Evolutionary conservation across 2,797 vertebrate genomes (phyloP), one percentile per base, ranked within the genome.

Genomic region (Manis javanica): DNA sequence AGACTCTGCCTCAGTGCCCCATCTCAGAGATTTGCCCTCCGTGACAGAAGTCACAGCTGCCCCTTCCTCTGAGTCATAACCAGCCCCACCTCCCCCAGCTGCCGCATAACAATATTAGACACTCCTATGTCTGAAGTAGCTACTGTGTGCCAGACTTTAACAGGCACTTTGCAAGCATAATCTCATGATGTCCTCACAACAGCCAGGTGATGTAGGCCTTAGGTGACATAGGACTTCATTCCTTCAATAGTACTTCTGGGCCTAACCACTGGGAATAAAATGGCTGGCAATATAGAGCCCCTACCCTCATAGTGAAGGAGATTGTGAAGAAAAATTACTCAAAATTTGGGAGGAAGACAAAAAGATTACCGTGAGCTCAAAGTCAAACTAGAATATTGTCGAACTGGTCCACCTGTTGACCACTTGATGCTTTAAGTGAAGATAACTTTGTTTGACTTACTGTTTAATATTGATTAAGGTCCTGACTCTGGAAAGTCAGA

Each of bases 101-200:
- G 71, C 39, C 26, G 4, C 83, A 31, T 96, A 97, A 97, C 88
- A 97, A 96, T 57, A 49, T 12, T 51, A 81, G 66, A 66, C 55
- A 19, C n/a, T 18, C 49, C 69, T 83, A 2, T 71, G 75, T 77
- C 82, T 81, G 9, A 34, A 59, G 79, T 53, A 42, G 31, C 77
- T 66, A 51, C 90, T 86, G 4, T 66, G 79, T 85, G 94, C 24
- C 61, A 95, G 64, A 39, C 77, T 85, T 86, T 72, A 79, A 87
- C 90, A 92, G 68, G 77, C 87, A 85, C 63, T 31, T 68, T 66
- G 66, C 24, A 63, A 78, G 77, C 53, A 23, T 31, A 26, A 61
- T 26, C 87, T 94, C 93, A 71, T 37, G 88, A 66, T 21, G 23
- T 53, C 77, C 66, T 83, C 90, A 85, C 57, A 93, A 82, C 23